Percentiles rank a stretch among this genome's conserved stretches.
Conservation (phyloP, 37 sponge, comb jelly and placozoan genomes). For the Oscarella lobularis region DNA sequence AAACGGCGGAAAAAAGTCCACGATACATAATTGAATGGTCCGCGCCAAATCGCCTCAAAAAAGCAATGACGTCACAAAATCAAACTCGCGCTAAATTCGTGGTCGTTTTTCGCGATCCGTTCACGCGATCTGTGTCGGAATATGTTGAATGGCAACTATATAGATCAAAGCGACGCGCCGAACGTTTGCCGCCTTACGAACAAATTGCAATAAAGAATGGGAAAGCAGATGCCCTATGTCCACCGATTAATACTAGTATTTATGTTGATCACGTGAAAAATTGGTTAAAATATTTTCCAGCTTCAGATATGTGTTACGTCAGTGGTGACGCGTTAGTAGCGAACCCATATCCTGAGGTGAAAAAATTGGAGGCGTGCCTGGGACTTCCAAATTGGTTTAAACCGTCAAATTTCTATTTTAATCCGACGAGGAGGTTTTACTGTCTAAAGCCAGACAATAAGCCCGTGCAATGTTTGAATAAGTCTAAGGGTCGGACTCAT, state of each 20-base stretch:
- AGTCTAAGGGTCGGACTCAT: slow-evolving; percentile 59
- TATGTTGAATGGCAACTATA: slow-evolving; percentile 62
- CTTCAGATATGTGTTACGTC: slow-evolving; percentile 56
- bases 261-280: slow-evolving; percentile 39
- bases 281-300: slow-evolving; percentile 47
- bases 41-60: slow-evolving; percentile 16
- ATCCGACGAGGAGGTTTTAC: slow-evolving; percentile 27
- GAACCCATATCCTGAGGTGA: slow-evolving; percentile 37
- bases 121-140: slow-evolving; percentile 67
- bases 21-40: slow-evolving; percentile 33
- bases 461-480: slow-evolving; percentile 13
- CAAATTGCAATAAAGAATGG: slow-evolving; percentile 22
- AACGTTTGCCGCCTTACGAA: slow-evolving; percentile 24
- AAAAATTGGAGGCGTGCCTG: slow-evolving; percentile 48
- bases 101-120: slow-evolving; percentile 58
- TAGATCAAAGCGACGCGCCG: neutral
- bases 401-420: slow-evolving; percentile 36
- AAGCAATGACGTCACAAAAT: neutral
- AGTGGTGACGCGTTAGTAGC: slow-evolving; percentile 52
- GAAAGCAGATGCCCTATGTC: slow-evolving; percentile 1
- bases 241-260: slow-evolving; percentile 37
- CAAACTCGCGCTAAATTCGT: slow-evolving; percentile 32
- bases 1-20: slow-evolving; percentile 67
- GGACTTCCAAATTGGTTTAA: slow-evolving; percentile 23
- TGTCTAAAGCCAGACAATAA: slow-evolving; percentile 25